Percentiles rank a stretch among this genome's conserved stretches.
These are phyloP conservation scores for Eclectus roratus DNA, from an alignment of 2,113 vertebrate genomes.

Conservation along the genomic window DNA sequence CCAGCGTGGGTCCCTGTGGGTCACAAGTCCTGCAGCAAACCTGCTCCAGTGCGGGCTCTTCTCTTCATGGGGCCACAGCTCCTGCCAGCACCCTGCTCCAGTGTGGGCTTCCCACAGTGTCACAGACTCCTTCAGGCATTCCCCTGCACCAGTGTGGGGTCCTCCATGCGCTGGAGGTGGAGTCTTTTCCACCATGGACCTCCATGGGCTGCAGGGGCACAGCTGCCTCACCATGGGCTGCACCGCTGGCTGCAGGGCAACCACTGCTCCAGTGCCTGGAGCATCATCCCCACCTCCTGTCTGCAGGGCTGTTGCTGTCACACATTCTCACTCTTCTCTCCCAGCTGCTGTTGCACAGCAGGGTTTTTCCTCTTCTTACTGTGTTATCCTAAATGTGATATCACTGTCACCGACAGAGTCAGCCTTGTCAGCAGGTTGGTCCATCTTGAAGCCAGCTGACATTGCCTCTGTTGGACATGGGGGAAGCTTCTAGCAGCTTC, in stretches of 20 bases:
- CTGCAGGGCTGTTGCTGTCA: neutral
- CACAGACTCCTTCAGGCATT: neutral
- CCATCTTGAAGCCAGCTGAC: accelerated
- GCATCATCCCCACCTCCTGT: neutral
- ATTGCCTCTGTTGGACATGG: neutral
- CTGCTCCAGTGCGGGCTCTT: neutral
- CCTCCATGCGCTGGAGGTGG: neutral
- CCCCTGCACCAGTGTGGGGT: neutral
- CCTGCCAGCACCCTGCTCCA: neutral
- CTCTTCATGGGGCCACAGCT: too few species aligned
- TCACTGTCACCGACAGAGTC: neutral
- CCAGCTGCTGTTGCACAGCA: neutral
- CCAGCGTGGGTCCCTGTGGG: too few species aligned
- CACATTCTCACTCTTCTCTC: neutral
- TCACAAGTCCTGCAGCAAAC: neutral
- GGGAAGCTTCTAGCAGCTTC: neutral
- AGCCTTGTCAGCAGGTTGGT: neutral
- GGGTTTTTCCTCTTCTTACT: neutral
- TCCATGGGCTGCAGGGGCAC: neutral
- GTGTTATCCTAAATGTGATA: neutral
- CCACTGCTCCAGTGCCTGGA: neutral
- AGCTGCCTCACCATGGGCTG: neutral
- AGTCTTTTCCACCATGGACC: neutral
- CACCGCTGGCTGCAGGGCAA: too few species aligned
- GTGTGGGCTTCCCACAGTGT: neutral